Base-by-base conservation (phyloP, 2,113 vertebrate species). In the Mellivora capensis region DNA sequence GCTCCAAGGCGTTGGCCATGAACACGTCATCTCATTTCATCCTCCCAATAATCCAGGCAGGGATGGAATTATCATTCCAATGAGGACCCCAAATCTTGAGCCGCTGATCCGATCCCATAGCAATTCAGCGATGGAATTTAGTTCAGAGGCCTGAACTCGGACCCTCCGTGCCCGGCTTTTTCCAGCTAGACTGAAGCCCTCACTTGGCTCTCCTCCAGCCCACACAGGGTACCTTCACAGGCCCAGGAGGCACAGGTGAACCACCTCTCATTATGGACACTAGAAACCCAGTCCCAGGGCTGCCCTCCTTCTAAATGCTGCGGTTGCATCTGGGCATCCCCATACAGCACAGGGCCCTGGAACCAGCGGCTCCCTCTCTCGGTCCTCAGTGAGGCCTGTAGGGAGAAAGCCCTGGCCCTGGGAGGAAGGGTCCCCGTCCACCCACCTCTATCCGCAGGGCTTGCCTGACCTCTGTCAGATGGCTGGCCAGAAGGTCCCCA, bases 151-250 rank as follows among this genome's bases (percentile, higher is more conserved):
- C 52, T 25, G 39, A 39, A 21, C 39, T 54, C 82, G 11, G 4
- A 7, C 2, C 17, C 34, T 9, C 71, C 0, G 4, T 0, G 18
- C 31, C 57, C 8, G 12, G 37, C 79, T 52, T 54, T 72, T 27
- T 59, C 20, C 44, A 47, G 87, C 15, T 31, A 3, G 27, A 47
- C 2, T 1, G n/a, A 29, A 20, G 34, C 14, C 4, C 44, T 25
- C 23, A 0, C 18, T 7, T 6, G 21, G 44, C 25, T 61, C 34
- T 92, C 11, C 27, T 18, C 25, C n/a, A 17, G 29, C 23, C 8
- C 71, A 20, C 3, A 0, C 15, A 1, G 0, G 14, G n/a, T 1
- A 31, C 34, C 47, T 39, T 5, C n/a, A 6, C 44, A n/a, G 10
- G 7, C 82, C 81, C 6, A 0, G 15, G 77, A 42, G 42, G 23